These are phyloP conservation scores for Donacobius atricapilla DNA, from an alignment of 2,113 vertebrate genomes.

Conservation along the genomic window DNA sequence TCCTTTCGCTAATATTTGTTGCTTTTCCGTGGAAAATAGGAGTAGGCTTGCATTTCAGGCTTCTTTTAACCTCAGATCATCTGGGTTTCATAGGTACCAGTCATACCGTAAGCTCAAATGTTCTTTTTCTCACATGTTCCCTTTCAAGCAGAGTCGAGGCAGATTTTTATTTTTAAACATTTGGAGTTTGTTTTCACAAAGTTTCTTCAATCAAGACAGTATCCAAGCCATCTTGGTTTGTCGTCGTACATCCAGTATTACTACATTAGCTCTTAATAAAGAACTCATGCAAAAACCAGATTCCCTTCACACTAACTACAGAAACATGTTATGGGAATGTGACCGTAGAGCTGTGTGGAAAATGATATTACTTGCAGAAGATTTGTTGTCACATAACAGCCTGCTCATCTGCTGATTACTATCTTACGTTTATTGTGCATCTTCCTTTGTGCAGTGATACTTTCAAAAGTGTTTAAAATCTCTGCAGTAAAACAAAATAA, in stretches of 20 bases:
- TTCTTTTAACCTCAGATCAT: constrained; percentile 21
- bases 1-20: constrained; percentile 50
- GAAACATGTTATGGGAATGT: constrained; percentile 57
- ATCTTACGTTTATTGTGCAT: neutral
- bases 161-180: constrained; percentile 72
- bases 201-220: constrained; percentile 73
- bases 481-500: constrained; percentile 2
- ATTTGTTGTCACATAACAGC: constrained; percentile 45
- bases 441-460: neutral
- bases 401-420: constrained; percentile 15
- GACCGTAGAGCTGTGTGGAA: constrained; percentile 51
- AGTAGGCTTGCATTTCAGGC: constrained; percentile 35
- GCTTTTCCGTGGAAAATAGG: constrained; percentile 27
- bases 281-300: constrained; percentile 66
- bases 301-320: constrained; percentile 65
- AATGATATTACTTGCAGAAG: constrained; percentile 58
- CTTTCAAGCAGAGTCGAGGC: constrained; percentile 29
- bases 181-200: constrained; percentile 80
- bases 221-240: constrained; percentile 74
- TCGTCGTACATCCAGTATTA: constrained; percentile 67
- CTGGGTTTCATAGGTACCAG: constrained; percentile 52
- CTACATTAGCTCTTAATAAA: constrained; percentile 69
- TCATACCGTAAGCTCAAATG: constrained; percentile 2
- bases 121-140: constrained; percentile 11
- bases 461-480: constrained; percentile 34